Base-by-base conservation (phyloP, 2,888 invertebrate species). In the Diaprepes abbreviatus region DNA sequence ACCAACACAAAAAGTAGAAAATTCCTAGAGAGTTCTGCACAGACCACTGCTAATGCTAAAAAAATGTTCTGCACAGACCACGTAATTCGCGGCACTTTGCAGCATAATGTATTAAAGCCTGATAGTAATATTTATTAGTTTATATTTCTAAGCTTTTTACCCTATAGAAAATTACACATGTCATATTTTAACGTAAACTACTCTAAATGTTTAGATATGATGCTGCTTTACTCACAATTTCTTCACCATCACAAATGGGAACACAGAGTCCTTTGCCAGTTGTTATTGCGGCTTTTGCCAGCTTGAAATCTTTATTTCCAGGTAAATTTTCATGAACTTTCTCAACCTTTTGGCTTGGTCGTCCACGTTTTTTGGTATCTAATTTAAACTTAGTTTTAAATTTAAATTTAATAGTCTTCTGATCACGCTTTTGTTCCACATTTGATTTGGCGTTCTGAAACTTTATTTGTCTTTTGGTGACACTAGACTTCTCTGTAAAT, bases 231-330 rank as follows among this genome's bases (percentile, higher is more conserved):
- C 76, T 77, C 71, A 79, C 79, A 58, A 80, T 77, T 79, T 80
- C 76, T 80, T 89, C 89, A 5, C 89, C 89, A 79, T 88, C 87
- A 60, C 87, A 87, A 10, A 89, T 82, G 1, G 87, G 87, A 54
- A 89, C 82, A n/a, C 87, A 84, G 64, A 85, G 84, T 17, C 88
- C 88, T 12, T 86, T 86, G 0, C 88, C 87, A 14, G 88, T 84
- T 1, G 87, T 84, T 66, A 81, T 79, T 69, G 78, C 78, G n/a
- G 76, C 72, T 67, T 74, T 74, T 28, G 69, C 73, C 31, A 76
- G 66, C 66, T 74, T 74, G 24, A 66, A 58, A 50, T 73, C 63
- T 75, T 19, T 12, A 28, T 48, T 24, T 14, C 10, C 3, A 48
- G 5, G 6, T 48, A 10, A 28, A 14, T 48, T 48, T 28, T 28